phyloP scores from a whole-genome alignment of 2,888 invertebrate species.

The Aelia acuminata region DNA sequence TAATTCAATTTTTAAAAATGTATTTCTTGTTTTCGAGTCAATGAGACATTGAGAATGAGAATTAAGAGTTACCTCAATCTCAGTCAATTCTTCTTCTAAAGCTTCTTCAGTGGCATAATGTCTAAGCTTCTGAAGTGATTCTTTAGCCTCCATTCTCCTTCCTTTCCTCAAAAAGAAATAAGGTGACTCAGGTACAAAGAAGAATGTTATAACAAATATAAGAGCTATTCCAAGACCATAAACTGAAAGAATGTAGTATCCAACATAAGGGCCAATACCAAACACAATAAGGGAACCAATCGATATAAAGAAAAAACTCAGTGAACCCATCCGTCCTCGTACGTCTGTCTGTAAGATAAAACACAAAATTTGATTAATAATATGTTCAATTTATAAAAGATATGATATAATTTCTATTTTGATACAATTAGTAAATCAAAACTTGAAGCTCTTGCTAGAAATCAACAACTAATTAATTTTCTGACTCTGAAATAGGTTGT shows the following conservation, averaged over 20 bases:
- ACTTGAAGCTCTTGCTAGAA: too few relatives aligned
- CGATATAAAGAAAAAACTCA: conserved; percentile 28
- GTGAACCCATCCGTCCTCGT: conserved; percentile 24
- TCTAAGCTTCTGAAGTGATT: neutral
- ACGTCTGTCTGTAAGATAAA: neutral
- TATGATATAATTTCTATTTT: neutral
- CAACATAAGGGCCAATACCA: conserved; percentile 31
- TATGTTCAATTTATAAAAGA: neutral
- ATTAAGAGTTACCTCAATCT: conserved; percentile 6
- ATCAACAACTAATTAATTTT: too few relatives aligned
- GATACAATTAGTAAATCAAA: neutral
- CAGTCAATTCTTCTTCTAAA: conserved; percentile 19
- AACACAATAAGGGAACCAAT: conserved; percentile 37
- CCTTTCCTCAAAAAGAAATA: neutral
- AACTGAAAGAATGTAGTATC: neutral
- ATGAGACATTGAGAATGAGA: neutral
- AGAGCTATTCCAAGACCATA: neutral
- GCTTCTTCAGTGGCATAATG: neutral
- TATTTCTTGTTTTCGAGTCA: too few relatives aligned
- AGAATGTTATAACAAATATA: conserved; percentile 18
- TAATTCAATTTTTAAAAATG: too few relatives aligned
- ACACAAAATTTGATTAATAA: neutral
- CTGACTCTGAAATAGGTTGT: too few relatives aligned
- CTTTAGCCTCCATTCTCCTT: conserved; percentile 6
- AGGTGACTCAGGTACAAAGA: conserved; percentile 37